A percentile compares a stretch with the other conserved stretches of the same genome.
These are phyloP conservation scores for Artibeus jamaicensis DNA, from an alignment of 2,797 vertebrate species.

Conservation along the genomic window DNA sequence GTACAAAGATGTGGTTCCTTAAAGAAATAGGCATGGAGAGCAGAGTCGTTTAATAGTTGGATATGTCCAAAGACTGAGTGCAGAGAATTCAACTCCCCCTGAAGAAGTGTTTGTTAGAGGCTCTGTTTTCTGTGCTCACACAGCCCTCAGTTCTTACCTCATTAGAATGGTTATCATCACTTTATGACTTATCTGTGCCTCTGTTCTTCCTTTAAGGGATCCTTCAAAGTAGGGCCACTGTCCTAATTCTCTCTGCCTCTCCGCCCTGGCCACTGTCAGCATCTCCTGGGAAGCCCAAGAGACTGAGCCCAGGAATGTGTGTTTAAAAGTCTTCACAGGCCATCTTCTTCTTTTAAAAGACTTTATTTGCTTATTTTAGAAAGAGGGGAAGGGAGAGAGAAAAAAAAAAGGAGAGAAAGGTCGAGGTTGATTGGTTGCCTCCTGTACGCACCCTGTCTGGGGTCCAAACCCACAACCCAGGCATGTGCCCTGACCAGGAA, in stretches of 20 bases:
- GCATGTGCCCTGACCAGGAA: background rate
- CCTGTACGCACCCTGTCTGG: background rate
- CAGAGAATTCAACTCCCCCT: background rate
- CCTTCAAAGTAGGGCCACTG: background rate
- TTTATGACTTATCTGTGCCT: background rate
- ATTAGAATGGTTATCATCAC: background rate
- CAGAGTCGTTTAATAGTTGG: background rate
- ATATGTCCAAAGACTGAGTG: background rate
- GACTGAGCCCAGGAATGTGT: background rate
- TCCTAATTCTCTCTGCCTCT: background rate
- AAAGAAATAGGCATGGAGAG: background rate
- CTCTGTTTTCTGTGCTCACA: background rate
- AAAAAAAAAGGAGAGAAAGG: background rate
- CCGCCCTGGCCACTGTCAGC: background rate
- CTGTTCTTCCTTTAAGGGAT: background rate
- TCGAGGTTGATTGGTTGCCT: background rate
- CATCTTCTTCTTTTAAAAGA: background rate
- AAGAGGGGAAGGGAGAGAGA: background rate
- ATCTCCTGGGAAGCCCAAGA: background rate
- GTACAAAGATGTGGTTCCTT: background rate
- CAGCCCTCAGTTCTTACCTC: background rate
- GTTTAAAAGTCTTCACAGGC: background rate
- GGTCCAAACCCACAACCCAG: background rate
- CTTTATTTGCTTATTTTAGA: background rate
- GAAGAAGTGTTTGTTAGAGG: background rate